phyloP scores from a whole-genome alignment of 2,797 vertebrate species.

The Xenentodon cancila region DNA sequence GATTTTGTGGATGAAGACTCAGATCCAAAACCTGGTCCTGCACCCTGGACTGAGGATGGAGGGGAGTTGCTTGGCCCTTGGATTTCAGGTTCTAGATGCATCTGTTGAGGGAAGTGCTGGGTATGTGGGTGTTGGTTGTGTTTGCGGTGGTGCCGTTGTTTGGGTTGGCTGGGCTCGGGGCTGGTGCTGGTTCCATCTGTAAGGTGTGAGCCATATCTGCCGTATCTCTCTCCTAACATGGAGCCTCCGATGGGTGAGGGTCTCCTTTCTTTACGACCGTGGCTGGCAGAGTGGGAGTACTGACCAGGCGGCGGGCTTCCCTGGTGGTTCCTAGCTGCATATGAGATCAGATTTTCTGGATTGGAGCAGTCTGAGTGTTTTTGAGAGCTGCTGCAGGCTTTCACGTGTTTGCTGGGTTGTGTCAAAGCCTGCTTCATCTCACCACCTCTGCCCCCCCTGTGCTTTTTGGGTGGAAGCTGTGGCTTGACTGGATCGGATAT shows the following conservation, averaged over 20 bases:
- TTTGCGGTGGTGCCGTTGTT: slow-evolving; percentile 49
- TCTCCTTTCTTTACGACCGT: slow-evolving; percentile 52
- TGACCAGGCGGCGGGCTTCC: slow-evolving; percentile 58
- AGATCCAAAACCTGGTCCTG: slow-evolving; percentile 51
- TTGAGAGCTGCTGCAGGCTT: slow-evolving; percentile 37
- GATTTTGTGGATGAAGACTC: slow-evolving; percentile 77
- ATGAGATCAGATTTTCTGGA: slow-evolving; percentile 58
- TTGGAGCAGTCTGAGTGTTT: slow-evolving; percentile 52
- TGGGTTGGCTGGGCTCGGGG: slow-evolving; percentile 65
- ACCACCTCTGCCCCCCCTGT: slow-evolving; percentile 33
- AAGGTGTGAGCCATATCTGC: slow-evolving; percentile 47
- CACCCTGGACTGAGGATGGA: slow-evolving; percentile 31
- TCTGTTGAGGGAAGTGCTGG: slow-evolving; percentile 39
- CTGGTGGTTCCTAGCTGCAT: slow-evolving; percentile 33
- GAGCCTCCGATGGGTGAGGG: slow-evolving; percentile 36
- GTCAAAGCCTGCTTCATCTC: slow-evolving; percentile 44
- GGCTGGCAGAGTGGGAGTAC: slow-evolving; percentile 17
- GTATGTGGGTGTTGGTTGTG: slow-evolving; percentile 32
- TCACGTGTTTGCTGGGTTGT: slow-evolving; percentile 45
- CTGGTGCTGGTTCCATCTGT: slow-evolving; percentile 77
- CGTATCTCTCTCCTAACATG: slow-evolving; percentile 48
- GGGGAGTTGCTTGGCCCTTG: slow-evolving; percentile 15
- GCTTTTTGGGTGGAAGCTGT: slow-evolving; percentile 73
- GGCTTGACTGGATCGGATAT: slow-evolving; percentile 57
- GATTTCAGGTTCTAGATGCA: slow-evolving; percentile 14